Base-by-base conservation (phyloP, 2,113 vertebrate genomes). In the Scomber japonicus region DNA sequence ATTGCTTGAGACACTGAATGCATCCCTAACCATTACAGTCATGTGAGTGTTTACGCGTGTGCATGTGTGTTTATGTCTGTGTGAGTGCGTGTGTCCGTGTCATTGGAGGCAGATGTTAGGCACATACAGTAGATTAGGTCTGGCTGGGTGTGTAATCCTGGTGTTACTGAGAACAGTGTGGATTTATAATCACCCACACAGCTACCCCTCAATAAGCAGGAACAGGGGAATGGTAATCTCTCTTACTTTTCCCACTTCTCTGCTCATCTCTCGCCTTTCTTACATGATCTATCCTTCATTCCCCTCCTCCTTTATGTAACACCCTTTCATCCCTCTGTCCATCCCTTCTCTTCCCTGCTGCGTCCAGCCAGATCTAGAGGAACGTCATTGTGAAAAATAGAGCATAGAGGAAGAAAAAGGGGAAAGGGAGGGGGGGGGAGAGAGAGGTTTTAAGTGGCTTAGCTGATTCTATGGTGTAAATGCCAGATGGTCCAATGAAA, bases 81-180 rank as follows among this genome's bases (percentile, higher is more conserved):
- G 35, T 68, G 46, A 5, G 2, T 44, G 31, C 60, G 1, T 85
- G 83, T 44, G 62, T 74, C 30, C 64, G 68, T 81, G 85, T 71
- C 78, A 78, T 81, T 85, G 66, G 66, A 90, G 88, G 85, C 91
- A 94, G 91, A 93, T 94, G 89, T 90, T 92, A 44, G 73, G 80
- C 69, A 44, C 78, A 66, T 75, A 40, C 35, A 40, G 35, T 40
- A 92, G 91, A 91, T 91, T 89, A 91, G 89, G 92, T 78, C 89
- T 64, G 87, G 84, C 89, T 21, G 75, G 64, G 71, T 86, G 88
- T 91, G 86, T 94, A 93, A 94, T 94, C 92, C 88, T 62, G 85
- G 82, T 90, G 89, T 93, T 91, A 92, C 80, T 82, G 88, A 90
- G 91, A 90, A 83, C 81, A 89, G 84, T 56, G 56, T 83, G 91